Percentiles rank a stretch among this genome's conserved stretches.
phyloP scores from a whole-genome alignment of 1,140 invertebrate species.

The Liolophura sinensis region DNA sequence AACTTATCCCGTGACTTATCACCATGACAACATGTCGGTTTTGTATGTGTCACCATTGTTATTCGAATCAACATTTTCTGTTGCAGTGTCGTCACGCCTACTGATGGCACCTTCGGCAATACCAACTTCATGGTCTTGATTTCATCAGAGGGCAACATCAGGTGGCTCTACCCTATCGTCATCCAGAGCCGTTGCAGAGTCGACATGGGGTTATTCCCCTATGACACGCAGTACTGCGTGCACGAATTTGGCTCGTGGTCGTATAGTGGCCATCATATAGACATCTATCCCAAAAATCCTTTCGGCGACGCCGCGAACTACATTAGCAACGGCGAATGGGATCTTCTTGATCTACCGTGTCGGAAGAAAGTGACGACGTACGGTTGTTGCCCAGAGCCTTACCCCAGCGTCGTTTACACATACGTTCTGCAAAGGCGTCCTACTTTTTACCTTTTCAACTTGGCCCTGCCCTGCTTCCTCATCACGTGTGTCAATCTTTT shows the following conservation, averaged over 20 bases:
- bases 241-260: conserved; percentile 65
- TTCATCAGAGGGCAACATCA: too few species aligned
- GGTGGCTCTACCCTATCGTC: too few species aligned
- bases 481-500: conserved; percentile 7
- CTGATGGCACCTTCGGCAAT: too few species aligned
- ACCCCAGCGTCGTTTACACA: neutral
- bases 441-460: conserved; percentile 24
- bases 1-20: too few species aligned
- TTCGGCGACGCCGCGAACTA: neutral
- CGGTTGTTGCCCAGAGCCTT: neutral
- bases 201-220: conserved; percentile 74
- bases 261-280: neutral
- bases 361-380: too few species aligned
- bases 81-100: too few species aligned
- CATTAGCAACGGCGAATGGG: conserved; percentile 22
- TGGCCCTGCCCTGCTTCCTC: conserved; percentile 13
- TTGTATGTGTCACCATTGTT: too few species aligned
- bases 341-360: neutral
- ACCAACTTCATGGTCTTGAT: too few species aligned
- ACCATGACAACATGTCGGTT: too few species aligned
- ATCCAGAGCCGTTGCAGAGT: conserved; percentile 73
- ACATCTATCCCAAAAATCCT: neutral
- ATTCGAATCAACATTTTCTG: too few species aligned
- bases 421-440: conserved; percentile 17
- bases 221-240: conserved; percentile 69